Evolutionary conservation across 2,888 invertebrate species (phyloP), one percentile per base, ranked within the genome.

Genomic region (Eupithecia vulgata): DNA sequence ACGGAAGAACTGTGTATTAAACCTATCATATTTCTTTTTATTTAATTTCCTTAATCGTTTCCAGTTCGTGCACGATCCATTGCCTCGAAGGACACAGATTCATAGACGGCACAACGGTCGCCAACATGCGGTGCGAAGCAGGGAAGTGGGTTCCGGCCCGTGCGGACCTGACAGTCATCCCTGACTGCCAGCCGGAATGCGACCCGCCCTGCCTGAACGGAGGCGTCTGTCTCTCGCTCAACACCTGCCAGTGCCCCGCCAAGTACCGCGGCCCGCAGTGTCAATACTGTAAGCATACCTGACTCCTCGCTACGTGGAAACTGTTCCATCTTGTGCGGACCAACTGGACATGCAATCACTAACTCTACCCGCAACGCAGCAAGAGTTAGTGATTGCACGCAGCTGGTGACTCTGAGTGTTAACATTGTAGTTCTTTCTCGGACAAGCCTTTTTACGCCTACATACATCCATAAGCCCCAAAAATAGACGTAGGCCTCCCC

Each of bases 211-310:
- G 98, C 84, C 86, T 95, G 75, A 97, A 98, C 84, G 97, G 97
- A 0, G 98, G 98, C 0, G 95, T 95, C n/a, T 98, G 98, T 85
- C 90, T 97, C 0, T 95, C 97, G 0, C 95, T 96, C 13, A 97
- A 98, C 84, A 94, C 95, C 3, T 98, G 98, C 80, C 96, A 97
- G 79, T 98, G 98, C 85, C 96, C 97, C 0, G 93, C 95, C 77
- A 95, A 95, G 3, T 97, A 94, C 81, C 95, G 96, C 76, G 97
- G 97, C n/a, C 94, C 96, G 0, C 96, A 96, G 82, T 97, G 97
- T 82, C 97, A 97, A 90, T 97, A 96, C 82, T 81, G 95, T 94
- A 75, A 92, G 92, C 84, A 69, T 7, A 2, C 7, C 15, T 13
- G 30, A 13, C 17, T 5, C 5, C 61, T 15, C 13, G 42, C 15